Conservation (phyloP, 2,113 vertebrate genomes). For the Numida meleagris region DNA sequence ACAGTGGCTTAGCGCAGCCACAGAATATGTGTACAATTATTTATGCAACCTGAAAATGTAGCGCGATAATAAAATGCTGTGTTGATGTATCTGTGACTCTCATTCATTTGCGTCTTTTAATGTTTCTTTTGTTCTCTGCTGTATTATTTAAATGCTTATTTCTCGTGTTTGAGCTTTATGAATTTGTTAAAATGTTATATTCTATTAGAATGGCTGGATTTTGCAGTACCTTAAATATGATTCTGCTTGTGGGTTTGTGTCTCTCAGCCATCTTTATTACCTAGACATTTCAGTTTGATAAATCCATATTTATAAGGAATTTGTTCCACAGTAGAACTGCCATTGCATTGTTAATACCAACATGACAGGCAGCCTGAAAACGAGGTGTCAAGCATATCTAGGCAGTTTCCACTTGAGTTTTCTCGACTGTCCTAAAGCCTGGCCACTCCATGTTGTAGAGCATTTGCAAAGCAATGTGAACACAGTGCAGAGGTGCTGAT, state of each 20-base stretch:
- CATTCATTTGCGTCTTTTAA: not conserved
- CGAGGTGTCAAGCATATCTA: not conserved
- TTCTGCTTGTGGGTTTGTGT: not conserved
- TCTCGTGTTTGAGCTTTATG: not conserved
- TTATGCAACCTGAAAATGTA: conserved; percentile 20
- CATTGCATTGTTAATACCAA: conserved; percentile 20
- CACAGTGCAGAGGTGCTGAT: not conserved
- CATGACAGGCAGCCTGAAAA: conserved; percentile 19
- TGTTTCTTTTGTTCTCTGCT: not conserved
- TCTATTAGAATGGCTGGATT: not conserved
- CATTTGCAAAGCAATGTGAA: not conserved
- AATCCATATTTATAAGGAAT: conserved; percentile 52
- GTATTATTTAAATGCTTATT: not conserved
- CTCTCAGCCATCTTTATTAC: conserved; percentile 16
- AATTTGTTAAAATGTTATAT: not conserved
- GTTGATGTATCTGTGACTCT: not conserved
- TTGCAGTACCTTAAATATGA: conserved; percentile 26
- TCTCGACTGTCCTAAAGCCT: not conserved
- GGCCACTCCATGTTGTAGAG: not conserved
- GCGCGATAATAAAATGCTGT: conserved; percentile 42
- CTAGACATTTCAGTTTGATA: conserved; percentile 8
- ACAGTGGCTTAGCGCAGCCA: conserved; percentile 35
- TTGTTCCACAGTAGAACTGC: conserved; percentile 1
- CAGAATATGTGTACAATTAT: conserved; percentile 2
- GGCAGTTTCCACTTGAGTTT: not conserved